These are phyloP conservation scores for Sebastes nivosus DNA, from an alignment of 2,797 vertebrate genomes.

Conservation along the genomic window DNA sequence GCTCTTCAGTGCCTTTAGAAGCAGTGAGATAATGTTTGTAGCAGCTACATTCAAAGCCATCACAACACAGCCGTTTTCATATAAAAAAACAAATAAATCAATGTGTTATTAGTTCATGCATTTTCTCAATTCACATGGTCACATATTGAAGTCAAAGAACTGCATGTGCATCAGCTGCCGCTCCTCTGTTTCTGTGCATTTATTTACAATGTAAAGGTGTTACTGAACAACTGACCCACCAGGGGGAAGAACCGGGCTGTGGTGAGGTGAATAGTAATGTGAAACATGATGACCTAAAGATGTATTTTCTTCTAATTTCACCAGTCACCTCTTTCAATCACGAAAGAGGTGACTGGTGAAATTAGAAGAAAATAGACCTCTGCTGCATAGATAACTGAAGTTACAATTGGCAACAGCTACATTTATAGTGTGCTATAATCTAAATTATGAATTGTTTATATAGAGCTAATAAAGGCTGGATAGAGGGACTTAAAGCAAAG, in stretches of 20 bases:
- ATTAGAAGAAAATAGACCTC: background rate
- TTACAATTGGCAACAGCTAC: background rate
- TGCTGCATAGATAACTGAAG: background rate
- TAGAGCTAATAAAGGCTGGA: background rate
- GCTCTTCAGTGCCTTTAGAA: background rate
- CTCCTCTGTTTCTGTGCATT: background rate
- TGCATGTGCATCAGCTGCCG: background rate
- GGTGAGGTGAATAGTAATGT: background rate
- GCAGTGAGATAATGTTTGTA: background rate
- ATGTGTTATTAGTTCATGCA: background rate
- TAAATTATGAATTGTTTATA: background rate
- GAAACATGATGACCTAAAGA: background rate
- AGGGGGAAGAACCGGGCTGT: slow-evolving; percentile 30
- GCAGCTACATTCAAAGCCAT: background rate
- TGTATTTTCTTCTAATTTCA: background rate
- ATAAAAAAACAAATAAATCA: background rate
- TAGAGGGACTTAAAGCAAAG: background rate
- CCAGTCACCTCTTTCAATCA: no score
- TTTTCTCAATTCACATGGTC: background rate
- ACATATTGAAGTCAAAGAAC: background rate
- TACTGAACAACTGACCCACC: background rate
- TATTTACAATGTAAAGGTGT: background rate
- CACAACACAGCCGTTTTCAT: background rate
- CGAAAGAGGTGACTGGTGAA: background rate
- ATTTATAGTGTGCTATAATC: no score